Base-by-base conservation (phyloP, 2,888 invertebrate species). In the Atrina japonica region DNA sequence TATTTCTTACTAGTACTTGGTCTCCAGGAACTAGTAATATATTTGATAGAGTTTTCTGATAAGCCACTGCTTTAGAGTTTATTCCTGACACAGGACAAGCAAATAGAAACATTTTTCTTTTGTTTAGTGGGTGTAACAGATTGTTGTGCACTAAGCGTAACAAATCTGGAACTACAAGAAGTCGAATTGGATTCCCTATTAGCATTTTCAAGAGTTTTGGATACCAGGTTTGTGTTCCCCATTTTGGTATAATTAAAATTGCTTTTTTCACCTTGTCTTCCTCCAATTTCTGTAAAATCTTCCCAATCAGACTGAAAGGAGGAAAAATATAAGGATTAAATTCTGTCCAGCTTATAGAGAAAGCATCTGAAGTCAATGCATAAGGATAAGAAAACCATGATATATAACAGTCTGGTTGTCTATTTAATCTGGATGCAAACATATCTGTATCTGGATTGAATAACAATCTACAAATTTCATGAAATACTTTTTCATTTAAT, bases 301-400 rank as follows among this genome's bases (percentile, higher is more conserved):
- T 55, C 2, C 45, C 43, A 9, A 41, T 30, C 45, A 55, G 14
- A 55, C 65, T 55, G 55, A 65, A 65, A 55, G 55, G 53, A 55
- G 45, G 30, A 55, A 65, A 65, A n/a, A 65, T 45, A 25, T 59
- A 41, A 35, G 66, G 16, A 21, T 3, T 9, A 14, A 6, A 49
- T 25, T 47, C 35, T 27, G 40, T 16, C 47, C 47, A 55, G 29
- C 6, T 55, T 18, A 70, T 50, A 18, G 58, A 64, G 43, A 70
- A 74, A 27, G 70, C 69, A 70, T 70, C 70, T 29, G 52, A 41
- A 11, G 52, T 35, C 25, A 55, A 45, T 41, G 61, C 45, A n/a
- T 60, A 35, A 58, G 69, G 69, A 21, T 64, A 40, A 35, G 66
- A 63, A 27, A 66, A 70, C 65, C 61, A 73, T 21, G 70, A 63